These are phyloP conservation scores for Chanos chanos DNA, from an alignment of 2,797 vertebrate genomes.

Conservation along the genomic window DNA sequence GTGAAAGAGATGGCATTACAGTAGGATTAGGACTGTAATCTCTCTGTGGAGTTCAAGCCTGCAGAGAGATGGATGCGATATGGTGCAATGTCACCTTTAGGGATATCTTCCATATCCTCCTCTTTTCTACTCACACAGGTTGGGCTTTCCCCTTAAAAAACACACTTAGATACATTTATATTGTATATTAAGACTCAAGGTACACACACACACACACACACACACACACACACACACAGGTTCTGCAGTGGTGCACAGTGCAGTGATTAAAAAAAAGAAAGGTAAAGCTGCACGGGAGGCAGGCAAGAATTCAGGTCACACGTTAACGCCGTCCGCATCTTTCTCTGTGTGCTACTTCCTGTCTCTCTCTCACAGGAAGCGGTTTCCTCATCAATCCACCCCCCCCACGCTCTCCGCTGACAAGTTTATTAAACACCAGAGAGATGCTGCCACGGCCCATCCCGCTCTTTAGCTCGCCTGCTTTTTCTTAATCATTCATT, in stretches of 20 bases:
- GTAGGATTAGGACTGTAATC: conserved; percentile 11
- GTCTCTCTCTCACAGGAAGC: conserved; percentile 53
- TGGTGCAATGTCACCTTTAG: background rate
- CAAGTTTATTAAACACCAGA: conserved; percentile 78
- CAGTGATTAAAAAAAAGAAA: conserved; percentile 5
- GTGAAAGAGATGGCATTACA: background rate
- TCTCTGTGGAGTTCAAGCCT: conserved; percentile 3
- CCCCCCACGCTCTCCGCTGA: conserved; percentile 65
- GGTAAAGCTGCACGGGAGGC: conserved; percentile 14
- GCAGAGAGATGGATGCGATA: conserved; percentile 9
- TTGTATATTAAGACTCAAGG: too few relatives aligned
- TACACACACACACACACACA: background rate
- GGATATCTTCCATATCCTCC: conserved; percentile 2
- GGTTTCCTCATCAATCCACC: conserved; percentile 71
- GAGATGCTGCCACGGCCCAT: conserved; percentile 35
- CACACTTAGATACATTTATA: too few relatives aligned
- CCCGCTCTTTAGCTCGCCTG: background rate
- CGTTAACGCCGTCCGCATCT: conserved; percentile 10
- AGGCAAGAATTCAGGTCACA: conserved; percentile 56
- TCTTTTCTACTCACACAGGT: background rate
- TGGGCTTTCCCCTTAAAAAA: too few relatives aligned
- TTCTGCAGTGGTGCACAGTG: conserved; percentile 16
- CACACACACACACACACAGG: background rate
- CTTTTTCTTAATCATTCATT: conserved; percentile 7
- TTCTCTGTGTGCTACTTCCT: conserved; percentile 31